These are phyloP conservation scores for Eustalomyia histrio DNA, from an alignment of 2,888 invertebrate species.

Conservation along the genomic window DNA sequence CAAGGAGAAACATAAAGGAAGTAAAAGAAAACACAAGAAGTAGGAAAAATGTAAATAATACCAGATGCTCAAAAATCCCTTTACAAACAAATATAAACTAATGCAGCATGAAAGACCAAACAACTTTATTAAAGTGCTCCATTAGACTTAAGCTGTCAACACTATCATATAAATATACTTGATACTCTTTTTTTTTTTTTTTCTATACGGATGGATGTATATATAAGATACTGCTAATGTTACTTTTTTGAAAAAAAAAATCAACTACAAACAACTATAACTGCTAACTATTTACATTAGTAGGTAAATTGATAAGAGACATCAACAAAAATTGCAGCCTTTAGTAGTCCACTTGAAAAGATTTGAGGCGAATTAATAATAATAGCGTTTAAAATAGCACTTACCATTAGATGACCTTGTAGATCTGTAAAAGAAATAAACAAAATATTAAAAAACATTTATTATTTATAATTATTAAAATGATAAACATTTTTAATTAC, in stretches of 20 bases:
- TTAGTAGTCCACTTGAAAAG: too few relatives aligned
- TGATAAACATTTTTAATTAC: too few relatives aligned
- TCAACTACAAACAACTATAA: too few relatives aligned
- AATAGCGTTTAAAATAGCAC: too few relatives aligned
- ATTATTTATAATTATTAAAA: too few relatives aligned
- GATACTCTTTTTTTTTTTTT: conserved; percentile 46
- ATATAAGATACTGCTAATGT: neutral
- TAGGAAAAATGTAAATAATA: conserved; percentile 44
- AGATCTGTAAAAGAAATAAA: too few relatives aligned
- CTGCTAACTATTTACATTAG: neutral
- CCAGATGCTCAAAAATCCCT: conserved; percentile 50
- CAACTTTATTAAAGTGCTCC: conserved; percentile 65
- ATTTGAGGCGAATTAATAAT: too few relatives aligned
- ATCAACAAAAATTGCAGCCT: too few relatives aligned
- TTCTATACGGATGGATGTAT: conserved; percentile 13
- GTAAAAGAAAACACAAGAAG: neutral
- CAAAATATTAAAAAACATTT: too few relatives aligned
- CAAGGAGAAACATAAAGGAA: conserved; percentile 11
- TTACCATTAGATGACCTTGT: too few relatives aligned
- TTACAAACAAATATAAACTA: conserved; percentile 42
- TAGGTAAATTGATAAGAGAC: neutral
- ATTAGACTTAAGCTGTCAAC: conserved; percentile 65
- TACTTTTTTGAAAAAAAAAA: neutral
- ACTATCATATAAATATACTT: conserved; percentile 61
- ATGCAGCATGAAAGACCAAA: conserved; percentile 60